Conservation (phyloP, 1,140 invertebrate species). For the Euwallacea similis region DNA sequence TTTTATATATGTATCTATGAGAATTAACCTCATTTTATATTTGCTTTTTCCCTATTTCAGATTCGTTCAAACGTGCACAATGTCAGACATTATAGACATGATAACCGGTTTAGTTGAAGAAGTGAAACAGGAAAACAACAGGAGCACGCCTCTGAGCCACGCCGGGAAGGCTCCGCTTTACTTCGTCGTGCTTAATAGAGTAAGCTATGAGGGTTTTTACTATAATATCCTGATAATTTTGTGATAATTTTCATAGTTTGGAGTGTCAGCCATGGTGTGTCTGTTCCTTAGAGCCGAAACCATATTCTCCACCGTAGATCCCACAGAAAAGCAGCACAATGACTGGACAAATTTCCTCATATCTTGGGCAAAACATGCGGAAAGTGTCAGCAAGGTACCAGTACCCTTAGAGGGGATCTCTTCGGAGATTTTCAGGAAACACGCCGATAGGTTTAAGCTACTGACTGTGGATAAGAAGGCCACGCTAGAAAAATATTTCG, state of each 20-base stretch:
- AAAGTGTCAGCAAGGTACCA: conserved; percentile 42
- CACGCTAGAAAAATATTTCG: conserved; percentile 45
- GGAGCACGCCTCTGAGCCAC: conserved; percentile 51
- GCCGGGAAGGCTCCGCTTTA: conserved; percentile 49
- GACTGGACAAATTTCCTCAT: conserved; percentile 48
- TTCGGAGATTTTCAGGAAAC: conserved; percentile 45
- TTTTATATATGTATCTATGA: no score
- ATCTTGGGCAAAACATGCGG: conserved; percentile 45
- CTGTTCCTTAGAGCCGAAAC: conserved; percentile 48
- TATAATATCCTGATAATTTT: neutral
- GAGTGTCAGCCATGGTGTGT: conserved; percentile 47
- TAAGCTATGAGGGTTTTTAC: conserved; percentile 24
- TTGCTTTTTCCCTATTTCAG: conserved; percentile 31
- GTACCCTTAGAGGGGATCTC: conserved; percentile 49
- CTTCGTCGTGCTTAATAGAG: conserved; percentile 51
- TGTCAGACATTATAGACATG: conserved; percentile 49
- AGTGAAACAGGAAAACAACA: conserved; percentile 45
- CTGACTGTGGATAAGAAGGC: conserved; percentile 43
- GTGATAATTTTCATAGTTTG: conserved; percentile 46
- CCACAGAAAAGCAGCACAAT: conserved; percentile 45
- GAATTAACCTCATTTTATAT: no score
- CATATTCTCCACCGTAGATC: conserved; percentile 44
- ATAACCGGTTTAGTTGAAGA: conserved; percentile 47
- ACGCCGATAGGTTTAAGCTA: conserved; percentile 44
- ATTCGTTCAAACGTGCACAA: conserved; percentile 47